Evolutionary conservation across 2,113 vertebrate genomes (phyloP), one percentile per base, ranked within the genome.

Genomic region (Eptesicus fuscus): DNA sequence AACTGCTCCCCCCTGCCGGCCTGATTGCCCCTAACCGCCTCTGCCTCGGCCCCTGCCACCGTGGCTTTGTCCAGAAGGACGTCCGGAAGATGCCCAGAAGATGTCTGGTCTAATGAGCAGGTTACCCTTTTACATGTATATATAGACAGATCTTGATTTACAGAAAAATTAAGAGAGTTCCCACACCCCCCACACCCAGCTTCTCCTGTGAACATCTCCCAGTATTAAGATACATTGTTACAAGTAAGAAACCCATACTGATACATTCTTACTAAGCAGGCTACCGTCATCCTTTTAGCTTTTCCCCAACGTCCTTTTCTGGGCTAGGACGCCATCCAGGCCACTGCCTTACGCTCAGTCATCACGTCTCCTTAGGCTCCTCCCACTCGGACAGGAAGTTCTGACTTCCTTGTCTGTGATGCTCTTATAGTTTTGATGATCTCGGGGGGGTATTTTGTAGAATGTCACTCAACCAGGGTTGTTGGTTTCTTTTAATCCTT

Each of bases 331-430:
- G 32, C 51, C n/a, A 11, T 16, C 69, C 37, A 9, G 59, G 37
- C 53, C 0, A 20, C 22, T 14, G 2, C 30, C 1, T 18, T 14
- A 14, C 0, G 1, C 4, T 2, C 12, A 11, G 22, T 4, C 1
- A 2, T 42, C 44, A 3, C 53, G 53, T 22, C 53, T 22, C 53
- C 53, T 22, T 22, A 56, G 53, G 53, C 53, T 56, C 53, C 74
- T 44, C 44, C 61, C 7, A 5, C 9, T n/a, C 44, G 10, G 47
- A 9, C 42, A 4, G 22, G 30, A 70, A 70, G 56, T 67, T 88
- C 18, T 25, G 56, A 37, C 53, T 7, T 37, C n/a, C 25, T 83
- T 6, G 2, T 17, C 76, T 69, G 5, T 7, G 47, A 25, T 1
- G 53, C 35, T 35, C 44, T 14, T 17, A 47, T 5, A 13, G 22